These are phyloP conservation scores for Crambe crambe DNA, from an alignment of 37 sponge, comb jelly and placozoan genomes.

Conservation along the genomic window DNA sequence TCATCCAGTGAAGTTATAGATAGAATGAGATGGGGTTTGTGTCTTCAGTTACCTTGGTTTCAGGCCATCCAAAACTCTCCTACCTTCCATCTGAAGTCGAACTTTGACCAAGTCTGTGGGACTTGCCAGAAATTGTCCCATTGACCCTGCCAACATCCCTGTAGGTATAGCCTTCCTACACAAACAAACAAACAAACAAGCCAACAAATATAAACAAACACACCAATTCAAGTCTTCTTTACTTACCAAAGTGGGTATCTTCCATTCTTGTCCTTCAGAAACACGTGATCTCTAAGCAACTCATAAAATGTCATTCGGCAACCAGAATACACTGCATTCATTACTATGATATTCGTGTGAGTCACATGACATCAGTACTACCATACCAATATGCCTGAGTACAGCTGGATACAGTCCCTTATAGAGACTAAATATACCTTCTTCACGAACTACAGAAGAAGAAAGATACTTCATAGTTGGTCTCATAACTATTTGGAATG, in stretches of 20 bases:
- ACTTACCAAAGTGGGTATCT: conserved; percentile 66
- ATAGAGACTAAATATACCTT: conserved; percentile 81
- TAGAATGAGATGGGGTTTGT: not conserved
- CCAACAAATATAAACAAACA: not conserved
- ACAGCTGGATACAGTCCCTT: conserved; percentile 77
- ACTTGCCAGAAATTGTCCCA: conserved; percentile 86
- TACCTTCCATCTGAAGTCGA: conserved; percentile 86
- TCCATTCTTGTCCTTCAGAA: conserved; percentile 56
- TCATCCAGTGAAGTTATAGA: not conserved
- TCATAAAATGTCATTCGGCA: conserved; percentile 81
- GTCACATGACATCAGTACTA: not conserved
- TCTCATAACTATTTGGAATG: not conserved
- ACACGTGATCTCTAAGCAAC: conserved; percentile 64
- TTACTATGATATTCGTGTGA: not conserved
- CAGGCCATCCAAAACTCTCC: conserved; percentile 63
- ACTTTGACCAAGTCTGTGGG: conserved; percentile 89
- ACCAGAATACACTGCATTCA: conserved; percentile 3
- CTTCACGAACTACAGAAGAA: conserved; percentile 53
- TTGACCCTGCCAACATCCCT: conserved; percentile 75
- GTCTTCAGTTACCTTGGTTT: conserved; percentile 34
- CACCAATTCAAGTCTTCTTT: not conserved
- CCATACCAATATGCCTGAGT: conserved; percentile 68
- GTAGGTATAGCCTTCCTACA: conserved; percentile 80
- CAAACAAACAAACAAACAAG: not conserved
- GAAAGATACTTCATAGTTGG: not conserved